A percentile compares a stretch with the other conserved stretches of the same genome.
Conservation (phyloP, 2,888 invertebrate genomes). For the Lypha dubia region DNA sequence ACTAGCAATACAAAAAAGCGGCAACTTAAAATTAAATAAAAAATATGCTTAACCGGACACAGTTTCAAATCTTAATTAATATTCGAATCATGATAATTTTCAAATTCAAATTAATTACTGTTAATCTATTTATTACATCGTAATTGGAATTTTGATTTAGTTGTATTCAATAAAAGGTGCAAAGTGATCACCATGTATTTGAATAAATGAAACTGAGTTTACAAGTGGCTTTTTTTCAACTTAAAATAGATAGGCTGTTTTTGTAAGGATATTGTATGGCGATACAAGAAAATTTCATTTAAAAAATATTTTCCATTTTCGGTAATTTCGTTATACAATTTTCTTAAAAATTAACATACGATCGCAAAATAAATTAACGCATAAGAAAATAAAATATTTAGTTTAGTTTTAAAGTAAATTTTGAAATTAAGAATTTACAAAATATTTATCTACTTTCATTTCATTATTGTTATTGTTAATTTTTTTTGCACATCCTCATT, state of each 20-base stretch:
- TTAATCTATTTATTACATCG: too few species aligned
- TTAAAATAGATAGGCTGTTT: constrained; percentile 23
- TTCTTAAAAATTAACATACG: constrained; percentile 20
- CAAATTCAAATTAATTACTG: neutral
- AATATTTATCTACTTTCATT: constrained; percentile 65
- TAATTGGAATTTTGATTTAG: too few species aligned
- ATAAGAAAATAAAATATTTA: constrained; percentile 40
- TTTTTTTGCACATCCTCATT: constrained; percentile 64
- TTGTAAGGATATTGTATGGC: constrained; percentile 25
- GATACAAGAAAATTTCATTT: constrained; percentile 21
- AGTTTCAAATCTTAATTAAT: constrained; percentile 25
- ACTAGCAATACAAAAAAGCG: constrained; percentile 38
- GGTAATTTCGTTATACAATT: constrained; percentile 43
- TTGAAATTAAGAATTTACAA: constrained; percentile 34
- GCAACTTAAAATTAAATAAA: constrained; percentile 44
- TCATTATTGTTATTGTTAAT: too few species aligned
- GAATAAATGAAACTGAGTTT: constrained; percentile 31
- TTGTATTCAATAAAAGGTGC: too few species aligned
- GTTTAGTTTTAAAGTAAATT: constrained; percentile 47
- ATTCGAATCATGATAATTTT: too few species aligned
- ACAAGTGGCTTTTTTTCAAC: constrained; percentile 31
- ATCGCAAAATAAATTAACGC: constrained; percentile 59
- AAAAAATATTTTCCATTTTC: too few species aligned
- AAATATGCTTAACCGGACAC: neutral
- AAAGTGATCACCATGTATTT: too few species aligned